Evolutionary conservation across 2,888 invertebrate genomes (phyloP).

Genomic region (Didymodactylos carnosus): DNA sequence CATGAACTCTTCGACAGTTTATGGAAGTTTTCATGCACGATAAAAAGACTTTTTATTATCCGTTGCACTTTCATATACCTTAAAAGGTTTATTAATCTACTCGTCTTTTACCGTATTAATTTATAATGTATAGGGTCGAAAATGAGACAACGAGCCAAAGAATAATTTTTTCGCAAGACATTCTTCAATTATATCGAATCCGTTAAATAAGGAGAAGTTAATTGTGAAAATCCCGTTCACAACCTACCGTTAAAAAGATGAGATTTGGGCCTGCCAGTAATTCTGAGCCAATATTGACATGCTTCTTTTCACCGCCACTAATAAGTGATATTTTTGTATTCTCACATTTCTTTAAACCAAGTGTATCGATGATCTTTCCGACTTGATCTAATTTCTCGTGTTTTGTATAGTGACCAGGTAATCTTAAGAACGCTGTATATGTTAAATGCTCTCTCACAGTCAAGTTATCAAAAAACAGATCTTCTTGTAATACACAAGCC

Average conservation of each 20-base stretch:
- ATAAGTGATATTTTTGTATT: constrained; percentile 41
- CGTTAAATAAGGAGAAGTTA: too few species aligned
- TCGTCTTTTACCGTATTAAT: too few species aligned
- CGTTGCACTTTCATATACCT: too few species aligned
- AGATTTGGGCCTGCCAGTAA: constrained; percentile 57
- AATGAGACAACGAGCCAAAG: too few species aligned
- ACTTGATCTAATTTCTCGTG: constrained; percentile 55
- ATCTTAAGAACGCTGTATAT: constrained; percentile 43
- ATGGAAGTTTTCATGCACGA: too few species aligned
- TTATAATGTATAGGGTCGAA: too few species aligned
- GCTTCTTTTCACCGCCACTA: constrained; percentile 62
- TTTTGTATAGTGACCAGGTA: constrained; percentile 49
- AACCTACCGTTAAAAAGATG: constrained; percentile 50
- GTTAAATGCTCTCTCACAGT: constrained; percentile 55
- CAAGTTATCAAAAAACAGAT: constrained; percentile 57
- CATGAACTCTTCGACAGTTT: too few species aligned
- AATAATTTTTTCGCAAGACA: too few species aligned
- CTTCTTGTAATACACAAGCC: constrained; percentile 60
- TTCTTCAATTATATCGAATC: too few species aligned
- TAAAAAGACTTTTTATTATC: too few species aligned
- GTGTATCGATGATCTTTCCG: constrained; percentile 53
- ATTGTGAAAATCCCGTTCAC: too few species aligned
- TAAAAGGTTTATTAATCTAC: too few species aligned
- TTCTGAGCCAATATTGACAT: constrained; percentile 62
- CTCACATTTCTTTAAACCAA: constrained; percentile 53